These are phyloP conservation scores for Drosophila nikananu DNA, from an alignment of 1,140 invertebrate species.

Conservation along the genomic window DNA sequence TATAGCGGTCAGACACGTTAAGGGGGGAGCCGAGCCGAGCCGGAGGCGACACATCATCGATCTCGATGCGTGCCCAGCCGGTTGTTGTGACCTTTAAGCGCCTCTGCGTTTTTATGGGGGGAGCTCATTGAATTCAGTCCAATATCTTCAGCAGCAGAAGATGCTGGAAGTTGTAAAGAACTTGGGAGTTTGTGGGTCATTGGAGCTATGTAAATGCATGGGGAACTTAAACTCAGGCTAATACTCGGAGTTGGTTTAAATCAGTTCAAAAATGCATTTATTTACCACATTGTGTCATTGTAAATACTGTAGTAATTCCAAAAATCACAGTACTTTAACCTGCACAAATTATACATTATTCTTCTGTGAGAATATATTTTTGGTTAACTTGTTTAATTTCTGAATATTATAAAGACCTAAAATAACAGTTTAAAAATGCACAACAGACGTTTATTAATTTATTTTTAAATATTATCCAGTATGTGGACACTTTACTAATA, in stretches of 20 bases:
- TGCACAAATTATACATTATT: neutral
- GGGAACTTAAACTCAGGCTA: neutral
- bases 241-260: neutral
- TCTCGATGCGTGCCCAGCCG: conserved; percentile 67
- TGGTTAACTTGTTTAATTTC: no score
- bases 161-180: neutral
- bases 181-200: fast-evolving
- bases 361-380: neutral
- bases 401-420: no score
- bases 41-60: conserved; percentile 29
- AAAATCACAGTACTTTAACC: fast-evolving
- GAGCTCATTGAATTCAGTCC: conserved; percentile 44
- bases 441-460: no score
- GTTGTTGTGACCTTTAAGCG: conserved; percentile 75
- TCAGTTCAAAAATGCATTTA: neutral
- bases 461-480: no score
- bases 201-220: neutral
- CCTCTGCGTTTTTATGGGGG: conserved; percentile 44
- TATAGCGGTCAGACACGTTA: conserved; percentile 40
- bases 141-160: conserved; percentile 24
- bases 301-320: neutral
- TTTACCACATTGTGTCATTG: neutral
- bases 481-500: no score
- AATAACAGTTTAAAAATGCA: no score
- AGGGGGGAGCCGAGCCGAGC: neutral